A percentile compares a stretch with the other conserved stretches of the same genome.
Conservation (phyloP, 2,888 invertebrate species). For the Clistopyga incitator region DNA sequence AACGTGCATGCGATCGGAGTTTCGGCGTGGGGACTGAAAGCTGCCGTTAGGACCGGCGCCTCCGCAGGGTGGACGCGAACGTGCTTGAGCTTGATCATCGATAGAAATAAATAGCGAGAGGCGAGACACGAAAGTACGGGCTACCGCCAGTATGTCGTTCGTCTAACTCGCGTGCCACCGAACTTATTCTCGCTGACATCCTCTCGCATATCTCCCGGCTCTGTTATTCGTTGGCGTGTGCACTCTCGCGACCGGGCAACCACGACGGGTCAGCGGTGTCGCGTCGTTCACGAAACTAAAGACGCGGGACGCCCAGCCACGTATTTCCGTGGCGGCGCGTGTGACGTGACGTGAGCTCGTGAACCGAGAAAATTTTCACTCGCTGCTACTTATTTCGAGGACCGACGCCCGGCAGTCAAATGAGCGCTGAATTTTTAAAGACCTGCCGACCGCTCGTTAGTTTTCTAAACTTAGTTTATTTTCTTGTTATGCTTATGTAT, state of each 20-base stretch:
- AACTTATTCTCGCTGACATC: conserved; percentile 10
- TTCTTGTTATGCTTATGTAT: no score
- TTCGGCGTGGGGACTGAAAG: conserved; percentile 62
- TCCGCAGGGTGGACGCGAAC: conserved; percentile 51
- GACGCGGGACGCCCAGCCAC: not conserved
- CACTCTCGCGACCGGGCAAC: conserved; percentile 20
- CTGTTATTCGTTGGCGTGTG: not conserved
- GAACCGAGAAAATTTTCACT: not conserved
- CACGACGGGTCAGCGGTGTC: conserved; percentile 20
- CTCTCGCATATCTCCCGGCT: not conserved
- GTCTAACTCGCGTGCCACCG: conserved; percentile 1
- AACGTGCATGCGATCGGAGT: conserved; percentile 57
- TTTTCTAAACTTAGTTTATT: no score
- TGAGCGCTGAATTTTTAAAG: not conserved
- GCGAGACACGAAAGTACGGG: conserved; percentile 3
- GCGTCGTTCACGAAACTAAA: conserved; percentile 19
- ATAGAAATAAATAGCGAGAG: conserved; percentile 64
- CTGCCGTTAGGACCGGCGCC: conserved; percentile 61
- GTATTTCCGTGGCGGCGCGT: conserved; percentile 10
- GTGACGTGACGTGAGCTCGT: conserved; percentile 7
- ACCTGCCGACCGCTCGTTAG: no score
- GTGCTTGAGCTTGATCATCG: conserved; percentile 65
- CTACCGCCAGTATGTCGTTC: conserved; percentile 3
- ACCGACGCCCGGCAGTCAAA: not conserved
- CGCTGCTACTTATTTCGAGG: not conserved